Evolutionary conservation across 37 sponge, comb jelly and placozoan species (phyloP).

Genomic region (Ianthella basta): DNA sequence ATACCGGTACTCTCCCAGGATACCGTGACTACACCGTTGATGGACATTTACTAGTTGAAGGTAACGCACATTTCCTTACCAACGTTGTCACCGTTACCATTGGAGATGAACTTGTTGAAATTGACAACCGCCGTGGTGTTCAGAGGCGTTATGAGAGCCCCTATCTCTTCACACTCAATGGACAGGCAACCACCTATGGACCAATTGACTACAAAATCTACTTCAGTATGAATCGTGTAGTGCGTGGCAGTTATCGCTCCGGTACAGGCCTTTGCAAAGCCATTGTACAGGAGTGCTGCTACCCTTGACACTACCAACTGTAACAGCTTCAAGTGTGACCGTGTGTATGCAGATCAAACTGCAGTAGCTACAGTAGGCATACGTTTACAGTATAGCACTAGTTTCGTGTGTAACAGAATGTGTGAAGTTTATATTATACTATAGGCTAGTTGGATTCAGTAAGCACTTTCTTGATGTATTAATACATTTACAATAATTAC

Average conservation of each 20-base stretch:
- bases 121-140: conserved; percentile 37
- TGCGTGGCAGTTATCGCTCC: neutral
- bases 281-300: too few species aligned
- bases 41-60: conserved; percentile 18
- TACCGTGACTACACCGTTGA: neutral
- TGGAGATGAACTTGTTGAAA: conserved; percentile 34
- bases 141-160: conserved; percentile 14
- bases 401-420: too few species aligned
- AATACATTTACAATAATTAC: too few species aligned
- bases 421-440: too few species aligned
- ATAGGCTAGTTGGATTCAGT: too few species aligned
- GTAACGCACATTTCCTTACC: neutral
- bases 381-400: too few species aligned
- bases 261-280: too few species aligned
- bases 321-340: too few species aligned
- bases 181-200: conserved; percentile 30
- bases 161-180: conserved; percentile 35
- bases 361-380: too few species aligned
- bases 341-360: too few species aligned
- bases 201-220: conserved; percentile 18
- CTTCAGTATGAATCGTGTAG: conserved; percentile 40
- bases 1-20: conserved; percentile 25
- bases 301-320: too few species aligned
- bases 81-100: conserved; percentile 29
- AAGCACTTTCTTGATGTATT: too few species aligned